These are phyloP conservation scores for Martes flavigula DNA, from an alignment of 2,797 vertebrate species.

Conservation along the genomic window DNA sequence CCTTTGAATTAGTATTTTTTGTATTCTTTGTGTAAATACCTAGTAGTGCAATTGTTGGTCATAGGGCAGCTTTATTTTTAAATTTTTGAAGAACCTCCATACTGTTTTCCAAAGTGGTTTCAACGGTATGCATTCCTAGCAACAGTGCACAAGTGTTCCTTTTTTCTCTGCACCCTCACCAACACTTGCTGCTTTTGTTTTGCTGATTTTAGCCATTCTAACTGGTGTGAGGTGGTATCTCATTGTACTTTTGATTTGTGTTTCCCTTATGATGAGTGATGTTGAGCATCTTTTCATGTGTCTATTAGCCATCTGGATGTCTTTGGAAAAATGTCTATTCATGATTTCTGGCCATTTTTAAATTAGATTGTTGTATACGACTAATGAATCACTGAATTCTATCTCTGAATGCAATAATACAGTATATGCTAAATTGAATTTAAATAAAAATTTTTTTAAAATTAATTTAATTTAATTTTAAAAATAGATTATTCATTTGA, in stretches of 20 bases:
- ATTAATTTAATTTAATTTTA: too few species aligned
- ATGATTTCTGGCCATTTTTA: not conserved
- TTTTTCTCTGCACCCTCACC: not conserved
- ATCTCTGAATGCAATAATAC: too few species aligned
- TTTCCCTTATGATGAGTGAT: not conserved
- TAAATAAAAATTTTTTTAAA: too few species aligned
- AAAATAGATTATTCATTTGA: not conserved
- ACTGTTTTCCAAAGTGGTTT: not conserved
- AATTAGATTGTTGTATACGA: not conserved
- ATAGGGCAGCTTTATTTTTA: not conserved
- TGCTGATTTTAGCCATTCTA: not conserved
- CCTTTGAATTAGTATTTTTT: not conserved
- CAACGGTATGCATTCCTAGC: not conserved
- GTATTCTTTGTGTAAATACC: not conserved
- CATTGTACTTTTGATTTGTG: not conserved
- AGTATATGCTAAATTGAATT: too few species aligned
- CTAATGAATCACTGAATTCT: too few species aligned
- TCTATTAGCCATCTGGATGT: not conserved
- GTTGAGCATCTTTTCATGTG: not conserved
- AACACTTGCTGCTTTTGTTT: not conserved
- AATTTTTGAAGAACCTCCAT: not conserved
- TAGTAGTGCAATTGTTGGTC: not conserved
- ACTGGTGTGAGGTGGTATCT: not conserved
- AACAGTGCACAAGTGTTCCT: not conserved
- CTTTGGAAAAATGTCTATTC: not conserved